phyloP scores from a whole-genome alignment of 2,888 invertebrate genomes.

The Malachius bipustulatus region DNA sequence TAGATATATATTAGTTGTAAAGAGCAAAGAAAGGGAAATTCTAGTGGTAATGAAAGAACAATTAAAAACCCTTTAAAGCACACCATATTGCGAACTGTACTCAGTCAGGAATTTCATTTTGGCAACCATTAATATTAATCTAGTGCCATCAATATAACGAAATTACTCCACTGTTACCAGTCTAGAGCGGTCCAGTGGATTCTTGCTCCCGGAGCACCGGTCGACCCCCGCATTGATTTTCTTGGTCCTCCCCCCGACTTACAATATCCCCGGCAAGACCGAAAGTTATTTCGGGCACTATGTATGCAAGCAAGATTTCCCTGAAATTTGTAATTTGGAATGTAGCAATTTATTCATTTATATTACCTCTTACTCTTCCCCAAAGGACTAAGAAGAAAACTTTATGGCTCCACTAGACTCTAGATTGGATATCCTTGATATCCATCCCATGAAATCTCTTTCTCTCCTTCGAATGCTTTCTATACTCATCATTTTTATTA shows the following conservation, averaged over 20 bases:
- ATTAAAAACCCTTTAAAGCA: constrained; percentile 29
- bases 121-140: constrained; percentile 36
- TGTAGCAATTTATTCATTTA: constrained; percentile 17
- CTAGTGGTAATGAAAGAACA: constrained; percentile 26
- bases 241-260: constrained; percentile 14
- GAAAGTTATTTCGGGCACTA: constrained; percentile 26
- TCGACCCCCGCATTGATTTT: neutral
- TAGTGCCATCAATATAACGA: constrained; percentile 36
- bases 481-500: too few relatives aligned
- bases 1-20: too few relatives aligned
- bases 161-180: constrained; percentile 28
- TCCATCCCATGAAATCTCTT: too few relatives aligned
- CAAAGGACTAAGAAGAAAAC: too few relatives aligned
- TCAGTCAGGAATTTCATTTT: constrained; percentile 34
- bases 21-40: too few relatives aligned
- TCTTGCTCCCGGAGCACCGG: neutral
- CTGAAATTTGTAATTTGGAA: constrained; percentile 20
- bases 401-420: too few relatives aligned
- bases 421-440: too few relatives aligned
- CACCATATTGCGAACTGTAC: constrained; percentile 31
- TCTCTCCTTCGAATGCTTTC: too few relatives aligned
- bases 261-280: constrained; percentile 19
- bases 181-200: constrained; percentile 13
- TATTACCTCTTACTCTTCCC: constrained; percentile 4
- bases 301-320: constrained; percentile 24